Evolutionary conservation across 1,140 invertebrate species (phyloP).

Genomic region (Papilio helenus): DNA sequence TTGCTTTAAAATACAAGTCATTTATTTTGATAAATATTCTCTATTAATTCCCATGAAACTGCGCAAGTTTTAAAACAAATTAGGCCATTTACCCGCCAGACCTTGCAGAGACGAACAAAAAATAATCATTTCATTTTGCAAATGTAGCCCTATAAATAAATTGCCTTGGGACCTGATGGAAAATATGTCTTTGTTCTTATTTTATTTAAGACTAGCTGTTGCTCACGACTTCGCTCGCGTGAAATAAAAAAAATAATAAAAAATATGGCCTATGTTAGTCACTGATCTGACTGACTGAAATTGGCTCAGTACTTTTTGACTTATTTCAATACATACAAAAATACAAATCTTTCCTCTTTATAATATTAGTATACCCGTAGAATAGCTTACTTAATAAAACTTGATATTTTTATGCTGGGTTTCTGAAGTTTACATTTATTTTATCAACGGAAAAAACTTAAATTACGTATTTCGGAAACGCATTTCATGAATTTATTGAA

Average conservation of each 20-base stretch:
- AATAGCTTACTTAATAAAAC: background rate
- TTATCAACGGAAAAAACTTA: no score
- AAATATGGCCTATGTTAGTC: no score
- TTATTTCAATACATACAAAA: no score
- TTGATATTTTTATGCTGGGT: background rate
- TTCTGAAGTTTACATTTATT: no score
- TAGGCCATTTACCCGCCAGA: conserved; percentile 17
- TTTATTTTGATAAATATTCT: background rate
- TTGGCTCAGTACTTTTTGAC: no score
- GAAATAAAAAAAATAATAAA: no score
- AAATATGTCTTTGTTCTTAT: conserved; percentile 4
- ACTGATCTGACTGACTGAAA: no score
- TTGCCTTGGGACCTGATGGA: background rate
- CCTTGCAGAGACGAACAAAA: conserved; percentile 15
- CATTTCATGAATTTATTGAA: no score
- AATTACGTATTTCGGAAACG: no score
- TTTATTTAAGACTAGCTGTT: background rate
- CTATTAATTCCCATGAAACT: conserved; percentile 1
- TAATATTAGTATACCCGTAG: no score
- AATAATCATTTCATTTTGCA: conserved; percentile 17
- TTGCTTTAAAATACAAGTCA: background rate
- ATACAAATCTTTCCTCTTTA: no score
- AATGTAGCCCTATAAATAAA: conserved; percentile 24
- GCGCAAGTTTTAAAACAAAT: conserved; percentile 22
- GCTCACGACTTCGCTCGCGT: no score